phyloP scores from a whole-genome alignment of 2,113 vertebrate genomes.

The Protomyctophum bolini region DNA sequence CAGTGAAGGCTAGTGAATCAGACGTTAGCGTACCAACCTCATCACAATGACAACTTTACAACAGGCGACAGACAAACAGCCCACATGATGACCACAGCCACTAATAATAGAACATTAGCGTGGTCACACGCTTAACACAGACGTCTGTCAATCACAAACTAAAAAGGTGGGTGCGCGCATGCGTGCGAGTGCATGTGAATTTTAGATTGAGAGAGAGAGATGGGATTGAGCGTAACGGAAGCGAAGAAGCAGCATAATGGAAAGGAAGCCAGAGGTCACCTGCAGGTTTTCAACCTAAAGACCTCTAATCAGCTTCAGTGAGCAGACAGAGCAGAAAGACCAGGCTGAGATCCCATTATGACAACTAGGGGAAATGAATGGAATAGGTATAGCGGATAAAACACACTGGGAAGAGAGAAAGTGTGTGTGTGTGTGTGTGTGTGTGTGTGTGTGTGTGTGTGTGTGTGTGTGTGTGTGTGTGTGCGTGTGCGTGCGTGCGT shows the following conservation, averaged over 20 bases:
- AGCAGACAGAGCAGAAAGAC: slow-evolving; percentile 49
- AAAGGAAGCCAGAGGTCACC: slow-evolving; percentile 57
- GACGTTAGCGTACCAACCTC: slow-evolving; percentile 44
- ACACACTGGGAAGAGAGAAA: slow-evolving; percentile 43
- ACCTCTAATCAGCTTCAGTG: slow-evolving; percentile 58
- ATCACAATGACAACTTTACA: slow-evolving; percentile 63
- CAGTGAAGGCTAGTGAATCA: slow-evolving; percentile 37
- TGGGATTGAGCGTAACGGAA: background rate
- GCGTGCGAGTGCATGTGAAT: background rate
- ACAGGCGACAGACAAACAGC: slow-evolving; percentile 46
- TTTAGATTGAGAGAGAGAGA: background rate
- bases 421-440: background rate
- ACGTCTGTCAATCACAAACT: slow-evolving; percentile 46
- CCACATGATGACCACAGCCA: slow-evolving; percentile 23
- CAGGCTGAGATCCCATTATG: slow-evolving; percentile 65
- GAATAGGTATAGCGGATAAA: slow-evolving; percentile 50
- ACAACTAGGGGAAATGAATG: slow-evolving; percentile 43
- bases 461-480: slow-evolving; percentile 1
- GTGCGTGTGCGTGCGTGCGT: slow-evolving; percentile 5
- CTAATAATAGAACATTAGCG: slow-evolving; percentile 62
- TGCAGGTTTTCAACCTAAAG: slow-evolving; percentile 61
- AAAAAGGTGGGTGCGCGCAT: background rate
- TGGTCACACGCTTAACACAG: slow-evolving; percentile 38
- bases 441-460: background rate
- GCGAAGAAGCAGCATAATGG: slow-evolving; percentile 13